These are phyloP conservation scores for Drosophila percnosoma DNA, from an alignment of 2,888 invertebrate species.

Conservation along the genomic window DNA sequence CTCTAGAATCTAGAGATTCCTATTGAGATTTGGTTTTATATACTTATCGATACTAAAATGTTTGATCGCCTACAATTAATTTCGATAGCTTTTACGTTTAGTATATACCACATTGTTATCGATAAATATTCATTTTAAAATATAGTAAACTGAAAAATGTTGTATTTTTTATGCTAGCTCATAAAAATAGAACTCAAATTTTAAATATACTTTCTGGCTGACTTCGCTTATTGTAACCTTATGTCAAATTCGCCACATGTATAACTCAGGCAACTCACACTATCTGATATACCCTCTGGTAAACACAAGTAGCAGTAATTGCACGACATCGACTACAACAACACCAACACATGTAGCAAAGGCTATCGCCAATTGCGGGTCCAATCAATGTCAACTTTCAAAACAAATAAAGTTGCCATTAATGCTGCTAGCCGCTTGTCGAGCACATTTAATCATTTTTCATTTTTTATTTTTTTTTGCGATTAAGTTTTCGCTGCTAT, in stretches of 20 bases:
- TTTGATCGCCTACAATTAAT: not conserved
- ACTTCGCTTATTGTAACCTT: not conserved
- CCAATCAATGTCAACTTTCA: constrained; percentile 81
- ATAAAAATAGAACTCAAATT: not conserved
- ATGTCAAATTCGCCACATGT: not conserved
- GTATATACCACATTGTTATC: not conserved
- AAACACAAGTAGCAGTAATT: constrained; percentile 9
- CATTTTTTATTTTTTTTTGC: constrained; percentile 18
- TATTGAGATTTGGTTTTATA: not conserved
- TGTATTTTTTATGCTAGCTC: not conserved
- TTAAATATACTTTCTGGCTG: not conserved
- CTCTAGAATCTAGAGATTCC: not conserved
- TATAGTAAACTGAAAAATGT: not conserved
- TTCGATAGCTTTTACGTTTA: not conserved
- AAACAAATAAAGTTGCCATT: constrained; percentile 77
- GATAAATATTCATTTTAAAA: not conserved
- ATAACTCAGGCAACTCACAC: not conserved
- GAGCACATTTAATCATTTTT: constrained; percentile 47
- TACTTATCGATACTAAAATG: not conserved
- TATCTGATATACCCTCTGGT: constrained; percentile 4
- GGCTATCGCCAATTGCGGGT: constrained; percentile 69
- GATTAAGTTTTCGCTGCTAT: constrained; percentile 26
- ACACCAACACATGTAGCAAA: constrained; percentile 7
- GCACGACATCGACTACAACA: constrained; percentile 2
- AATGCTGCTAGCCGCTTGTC: constrained; percentile 51